A percentile compares a stretch with the other conserved stretches of the same genome.
These are phyloP conservation scores for Aurelia aurita DNA, from an alignment of 30 jellyfish, hydroid and myxozoan species.

Conservation along the genomic window DNA sequence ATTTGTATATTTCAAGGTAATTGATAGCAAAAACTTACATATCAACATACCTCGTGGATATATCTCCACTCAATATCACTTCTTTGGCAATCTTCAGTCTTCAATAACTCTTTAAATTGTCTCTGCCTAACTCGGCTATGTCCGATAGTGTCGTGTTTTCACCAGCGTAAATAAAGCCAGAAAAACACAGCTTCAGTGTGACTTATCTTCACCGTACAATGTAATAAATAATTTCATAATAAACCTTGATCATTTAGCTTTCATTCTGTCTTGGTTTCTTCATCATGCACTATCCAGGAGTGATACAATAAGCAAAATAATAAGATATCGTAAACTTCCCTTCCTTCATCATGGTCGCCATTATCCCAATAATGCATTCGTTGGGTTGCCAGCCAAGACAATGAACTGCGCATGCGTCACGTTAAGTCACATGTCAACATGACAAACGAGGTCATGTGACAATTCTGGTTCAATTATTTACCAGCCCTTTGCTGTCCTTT, in stretches of 20 bases:
- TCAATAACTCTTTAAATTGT: no score
- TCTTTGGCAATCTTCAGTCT: no score
- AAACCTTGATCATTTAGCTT: constrained; percentile 1
- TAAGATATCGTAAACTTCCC: constrained; percentile 26
- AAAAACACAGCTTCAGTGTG: background rate
- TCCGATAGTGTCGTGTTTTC: background rate
- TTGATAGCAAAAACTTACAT: no score
- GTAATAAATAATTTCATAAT: constrained; percentile 28
- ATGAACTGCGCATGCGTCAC: constrained; percentile 68
- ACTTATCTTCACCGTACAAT: background rate
- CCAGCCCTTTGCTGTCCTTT: background rate
- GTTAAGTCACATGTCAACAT: constrained; percentile 74
- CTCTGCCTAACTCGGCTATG: no score
- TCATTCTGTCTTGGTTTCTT: background rate
- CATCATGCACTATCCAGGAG: constrained; percentile 30
- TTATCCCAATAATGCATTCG: constrained; percentile 60
- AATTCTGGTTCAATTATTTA: constrained; percentile 19
- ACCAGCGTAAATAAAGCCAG: background rate
- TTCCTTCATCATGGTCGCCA: constrained; percentile 78
- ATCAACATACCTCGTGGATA: no score
- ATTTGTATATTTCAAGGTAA: no score
- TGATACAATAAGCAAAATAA: constrained; percentile 33
- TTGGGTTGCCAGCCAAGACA: constrained; percentile 71
- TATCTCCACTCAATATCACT: no score
- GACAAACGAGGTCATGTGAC: constrained; percentile 71